phyloP scores from a whole-genome alignment of 2,888 invertebrate genomes.

The Trichopoda pennipes region DNA sequence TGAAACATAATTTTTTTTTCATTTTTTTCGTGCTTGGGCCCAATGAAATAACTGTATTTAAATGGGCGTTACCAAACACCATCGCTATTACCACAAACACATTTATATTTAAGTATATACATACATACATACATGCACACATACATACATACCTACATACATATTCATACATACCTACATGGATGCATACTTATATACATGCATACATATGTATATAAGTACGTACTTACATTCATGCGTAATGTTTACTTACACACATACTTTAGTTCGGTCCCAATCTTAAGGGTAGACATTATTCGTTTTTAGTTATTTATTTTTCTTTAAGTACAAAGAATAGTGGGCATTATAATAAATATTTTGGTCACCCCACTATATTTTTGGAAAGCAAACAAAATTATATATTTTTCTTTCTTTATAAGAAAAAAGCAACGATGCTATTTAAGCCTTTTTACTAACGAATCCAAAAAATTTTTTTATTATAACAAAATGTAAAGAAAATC shows the following conservation, averaged over 20 bases:
- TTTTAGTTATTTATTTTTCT: conserved; percentile 1
- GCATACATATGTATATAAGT: too few species aligned
- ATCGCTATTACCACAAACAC: conserved; percentile 64
- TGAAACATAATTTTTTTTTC: conserved; percentile 73
- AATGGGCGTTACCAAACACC: conserved; percentile 81
- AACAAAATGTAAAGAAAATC: too few species aligned
- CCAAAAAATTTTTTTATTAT: too few species aligned
- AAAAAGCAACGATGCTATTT: neutral
- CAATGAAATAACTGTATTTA: conserved; percentile 82
- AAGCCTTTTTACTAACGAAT: conserved; percentile 1
- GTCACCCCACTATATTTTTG: conserved; percentile 45
- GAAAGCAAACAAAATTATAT: conserved; percentile 17
- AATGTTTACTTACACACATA: too few species aligned
- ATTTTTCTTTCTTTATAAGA: conserved; percentile 43
- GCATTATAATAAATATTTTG: conserved; percentile 35
- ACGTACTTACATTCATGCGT: too few species aligned
- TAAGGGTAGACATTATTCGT: conserved; percentile 27
- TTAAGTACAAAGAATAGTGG: conserved; percentile 32
- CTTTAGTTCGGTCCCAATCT: conserved; percentile 20
- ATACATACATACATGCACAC: neutral
- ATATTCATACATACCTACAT: too few species aligned
- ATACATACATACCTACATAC: neutral
- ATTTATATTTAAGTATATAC: neutral
- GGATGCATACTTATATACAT: neutral
- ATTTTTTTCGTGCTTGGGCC: conserved; percentile 77